Percentiles rank a stretch among this genome's conserved stretches.
phyloP scores from a whole-genome alignment of 2,888 invertebrate species.

The Hemithea aestivaria region DNA sequence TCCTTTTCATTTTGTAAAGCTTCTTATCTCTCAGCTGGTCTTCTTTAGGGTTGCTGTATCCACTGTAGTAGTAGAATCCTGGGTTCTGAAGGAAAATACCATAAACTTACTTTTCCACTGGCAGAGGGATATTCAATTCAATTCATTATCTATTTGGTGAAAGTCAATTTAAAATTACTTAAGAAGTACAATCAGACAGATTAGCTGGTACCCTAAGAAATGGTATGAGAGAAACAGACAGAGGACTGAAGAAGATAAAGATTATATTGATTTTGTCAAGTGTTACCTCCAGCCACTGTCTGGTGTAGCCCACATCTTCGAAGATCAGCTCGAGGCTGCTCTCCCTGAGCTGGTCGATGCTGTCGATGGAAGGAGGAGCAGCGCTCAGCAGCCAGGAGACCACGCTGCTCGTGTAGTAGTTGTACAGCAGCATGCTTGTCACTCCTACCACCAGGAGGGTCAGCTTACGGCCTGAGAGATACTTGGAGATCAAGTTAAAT shows the following conservation, averaged over 20 bases:
- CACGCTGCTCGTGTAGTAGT: slow-evolving; percentile 81
- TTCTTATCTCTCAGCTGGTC: slow-evolving; percentile 58
- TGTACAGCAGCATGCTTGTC: slow-evolving; percentile 73
- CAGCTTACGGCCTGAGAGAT: slow-evolving; percentile 55
- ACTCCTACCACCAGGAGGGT: slow-evolving; percentile 56
- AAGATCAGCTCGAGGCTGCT: slow-evolving; percentile 73
- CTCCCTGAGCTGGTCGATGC: slow-evolving; percentile 66
- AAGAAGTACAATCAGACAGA: too few species aligned
- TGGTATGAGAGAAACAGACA: too few species aligned
- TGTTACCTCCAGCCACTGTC: slow-evolving; percentile 63
- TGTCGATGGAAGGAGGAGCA: slow-evolving; percentile 62
- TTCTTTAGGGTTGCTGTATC: slow-evolving; percentile 56
- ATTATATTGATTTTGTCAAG: too few species aligned
- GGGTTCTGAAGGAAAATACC: slow-evolving; percentile 50
- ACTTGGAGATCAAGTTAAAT: too few species aligned
- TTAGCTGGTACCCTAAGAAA: too few species aligned
- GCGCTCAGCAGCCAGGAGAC: slow-evolving; percentile 79
- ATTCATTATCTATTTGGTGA: too few species aligned
- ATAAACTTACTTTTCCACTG: too few species aligned
- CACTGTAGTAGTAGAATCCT: slow-evolving; percentile 67
- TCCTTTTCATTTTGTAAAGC: slow-evolving; percentile 47
- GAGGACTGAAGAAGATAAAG: too few species aligned
- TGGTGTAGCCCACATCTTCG: slow-evolving; percentile 72
- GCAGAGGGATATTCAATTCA: too few species aligned
- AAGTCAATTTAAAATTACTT: too few species aligned